Evolutionary conservation across 1,140 invertebrate genomes (phyloP).

Genomic region (Mactra quadrangularis): DNA sequence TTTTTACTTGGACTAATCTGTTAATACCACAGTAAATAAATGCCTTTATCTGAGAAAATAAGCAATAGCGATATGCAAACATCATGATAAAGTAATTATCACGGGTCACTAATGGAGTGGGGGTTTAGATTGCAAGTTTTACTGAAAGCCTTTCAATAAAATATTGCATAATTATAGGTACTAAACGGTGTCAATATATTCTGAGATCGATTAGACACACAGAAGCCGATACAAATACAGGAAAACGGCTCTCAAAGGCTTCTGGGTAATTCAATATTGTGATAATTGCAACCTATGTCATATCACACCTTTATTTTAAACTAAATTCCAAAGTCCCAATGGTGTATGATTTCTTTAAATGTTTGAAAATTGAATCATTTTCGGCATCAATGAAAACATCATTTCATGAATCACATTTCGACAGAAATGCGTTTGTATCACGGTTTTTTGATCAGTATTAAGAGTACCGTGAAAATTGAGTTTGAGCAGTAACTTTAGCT

Average conservation of each 20-base stretch:
- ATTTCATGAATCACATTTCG: too few relatives aligned
- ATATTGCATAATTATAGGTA: background rate
- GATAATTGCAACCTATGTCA: too few relatives aligned
- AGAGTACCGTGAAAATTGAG: too few relatives aligned
- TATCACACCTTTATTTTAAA: too few relatives aligned
- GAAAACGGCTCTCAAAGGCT: background rate
- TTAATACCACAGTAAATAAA: constrained; percentile 53
- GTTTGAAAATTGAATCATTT: too few relatives aligned
- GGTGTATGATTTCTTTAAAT: too few relatives aligned
- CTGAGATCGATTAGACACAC: background rate
- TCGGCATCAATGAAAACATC: too few relatives aligned
- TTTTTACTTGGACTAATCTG: constrained; percentile 31
- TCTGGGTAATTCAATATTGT: background rate
- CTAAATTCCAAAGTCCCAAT: too few relatives aligned
- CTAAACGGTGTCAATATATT: background rate
- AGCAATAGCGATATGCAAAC: constrained; percentile 18
- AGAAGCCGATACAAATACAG: background rate
- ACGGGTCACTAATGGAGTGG: background rate
- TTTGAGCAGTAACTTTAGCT: too few relatives aligned
- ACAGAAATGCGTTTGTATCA: too few relatives aligned
- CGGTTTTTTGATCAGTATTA: too few relatives aligned
- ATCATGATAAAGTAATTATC: background rate
- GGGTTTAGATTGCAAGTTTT: background rate
- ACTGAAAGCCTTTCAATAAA: background rate
- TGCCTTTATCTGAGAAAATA: constrained; percentile 26